Evolutionary conservation across 2,113 vertebrate species (phyloP).

Genomic region (Neogobius melanostomus): DNA sequence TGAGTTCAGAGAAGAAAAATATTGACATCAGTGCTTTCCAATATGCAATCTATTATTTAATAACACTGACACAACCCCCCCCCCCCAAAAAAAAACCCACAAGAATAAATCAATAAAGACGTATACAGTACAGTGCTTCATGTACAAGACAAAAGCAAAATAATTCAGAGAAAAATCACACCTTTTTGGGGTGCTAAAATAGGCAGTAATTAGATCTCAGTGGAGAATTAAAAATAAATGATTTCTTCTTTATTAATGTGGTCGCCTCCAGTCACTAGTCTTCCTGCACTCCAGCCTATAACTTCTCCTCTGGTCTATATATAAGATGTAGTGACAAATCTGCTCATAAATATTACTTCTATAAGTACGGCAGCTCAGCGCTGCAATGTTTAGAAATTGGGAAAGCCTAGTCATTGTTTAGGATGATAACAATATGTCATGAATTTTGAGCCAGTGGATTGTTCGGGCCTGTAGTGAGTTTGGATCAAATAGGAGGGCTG

Average conservation of each 20-base stretch:
- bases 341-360: conserved; percentile 51
- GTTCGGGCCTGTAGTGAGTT: not conserved
- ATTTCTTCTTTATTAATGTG: conserved; percentile 84
- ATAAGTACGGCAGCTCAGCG: conserved; percentile 44
- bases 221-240: conserved; percentile 85
- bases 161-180: conserved; percentile 61
- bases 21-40: not conserved
- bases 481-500: not conserved
- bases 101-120: not conserved
- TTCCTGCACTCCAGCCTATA: conserved; percentile 39
- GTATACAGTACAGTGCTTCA: conserved; percentile 17
- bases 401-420: no score
- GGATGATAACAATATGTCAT: not conserved
- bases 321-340: conserved; percentile 59
- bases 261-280: conserved; percentile 59
- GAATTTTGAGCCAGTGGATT: not conserved
- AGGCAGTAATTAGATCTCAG: conserved; percentile 83
- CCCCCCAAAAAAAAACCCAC: no score
- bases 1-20: not conserved
- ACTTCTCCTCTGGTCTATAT: conserved; percentile 62
- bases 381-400: conserved; percentile 30
- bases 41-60: not conserved
- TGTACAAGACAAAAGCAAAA: conserved; percentile 12
- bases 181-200: conserved; percentile 72
- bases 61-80: not conserved